Evolutionary conservation across 2,797 vertebrate genomes (phyloP).

Genomic region (Sebastiscus tertius): DNA sequence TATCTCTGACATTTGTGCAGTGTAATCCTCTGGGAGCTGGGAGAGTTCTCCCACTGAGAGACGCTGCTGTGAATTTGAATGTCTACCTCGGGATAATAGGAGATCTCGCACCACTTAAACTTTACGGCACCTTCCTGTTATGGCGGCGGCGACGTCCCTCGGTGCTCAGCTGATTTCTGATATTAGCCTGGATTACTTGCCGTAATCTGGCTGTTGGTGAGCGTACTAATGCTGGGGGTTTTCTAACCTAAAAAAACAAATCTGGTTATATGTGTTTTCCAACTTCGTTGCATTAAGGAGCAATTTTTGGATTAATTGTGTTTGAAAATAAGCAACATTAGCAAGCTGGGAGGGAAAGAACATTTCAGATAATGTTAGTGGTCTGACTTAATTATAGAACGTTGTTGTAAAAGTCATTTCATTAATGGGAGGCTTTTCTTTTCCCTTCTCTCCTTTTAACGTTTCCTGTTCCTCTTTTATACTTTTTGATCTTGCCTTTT

Average conservation of each 20-base stretch:
- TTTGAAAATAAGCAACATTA: conserved; percentile 4
- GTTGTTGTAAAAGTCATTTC: conserved; percentile 11
- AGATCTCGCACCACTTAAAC: conserved; percentile 11
- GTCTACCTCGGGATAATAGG: conserved; percentile 7
- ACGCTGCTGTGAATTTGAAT: conserved; percentile 44
- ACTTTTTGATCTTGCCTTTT: neutral
- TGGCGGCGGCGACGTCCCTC: neutral
- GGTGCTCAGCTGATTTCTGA: neutral
- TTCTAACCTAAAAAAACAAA: neutral
- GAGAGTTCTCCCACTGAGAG: conserved; percentile 37
- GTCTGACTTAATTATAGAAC: conserved; percentile 5
- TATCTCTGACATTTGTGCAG: conserved; percentile 72
- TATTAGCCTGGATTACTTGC: neutral
- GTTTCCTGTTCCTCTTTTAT: neutral
- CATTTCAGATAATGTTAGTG: neutral
- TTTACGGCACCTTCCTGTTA: neutral
- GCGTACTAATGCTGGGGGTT: neutral
- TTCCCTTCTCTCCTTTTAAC: neutral
- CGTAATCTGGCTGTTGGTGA: neutral
- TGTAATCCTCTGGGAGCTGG: conserved; percentile 55
- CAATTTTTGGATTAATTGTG: neutral
- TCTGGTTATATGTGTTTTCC: neutral
- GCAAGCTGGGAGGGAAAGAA: neutral
- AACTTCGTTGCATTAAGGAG: neutral
- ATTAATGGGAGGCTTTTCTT: neutral